Evolutionary conservation across 2,888 invertebrate genomes (phyloP), one percentile per base, ranked within the genome.

Genomic region (Euspilapteryx auroguttella): DNA sequence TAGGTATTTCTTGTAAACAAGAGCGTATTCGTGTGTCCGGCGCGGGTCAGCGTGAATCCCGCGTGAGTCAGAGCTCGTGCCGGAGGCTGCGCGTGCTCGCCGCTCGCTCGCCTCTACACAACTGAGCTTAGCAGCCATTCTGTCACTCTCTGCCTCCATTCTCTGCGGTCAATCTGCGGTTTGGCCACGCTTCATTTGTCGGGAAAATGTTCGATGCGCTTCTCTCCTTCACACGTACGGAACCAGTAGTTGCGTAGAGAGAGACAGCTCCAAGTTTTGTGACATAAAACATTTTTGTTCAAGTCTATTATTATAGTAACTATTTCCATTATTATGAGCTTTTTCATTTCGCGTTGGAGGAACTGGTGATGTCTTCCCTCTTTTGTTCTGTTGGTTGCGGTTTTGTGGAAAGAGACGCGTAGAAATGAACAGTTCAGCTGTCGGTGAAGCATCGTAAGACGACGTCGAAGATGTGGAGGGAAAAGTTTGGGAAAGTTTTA

Each of bases 161-260:
- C 71, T 71, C 76, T 75, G 76, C 68, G 76, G 76, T 75, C 73
- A 75, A 76, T 75, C 73, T 77, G 77, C 59, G 77, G 77, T 75
- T 61, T 66, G 54, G 71, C 69, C 75, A 73, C 64, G 73, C 71
- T 73, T 76, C 77, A 76, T 78, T 78, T 78, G 73, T 65, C 64
- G 68, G 65, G 75, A 75, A 77, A 77, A 75, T 73, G 66, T 55
- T 55, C 52, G 51, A 36, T 44, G 37, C 39, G 42, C 46, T 38
- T 47, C 54, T 66, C 65, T 53, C 47, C 34, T 51, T 73, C 52
- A 37, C 48, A 41, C 62, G 20, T 32, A 30, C 26, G 14, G 4
- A 4, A 2, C n/a, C 13, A 6, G 3, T 5, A 25, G 10, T 10
- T 4, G 5, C 62, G 40, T 51, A 39, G 59, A 73, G 49, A 31